Evolutionary conservation across 2,888 invertebrate genomes (phyloP), one percentile per base, ranked within the genome.

Genomic region (Ichneumoninae sp.): DNA sequence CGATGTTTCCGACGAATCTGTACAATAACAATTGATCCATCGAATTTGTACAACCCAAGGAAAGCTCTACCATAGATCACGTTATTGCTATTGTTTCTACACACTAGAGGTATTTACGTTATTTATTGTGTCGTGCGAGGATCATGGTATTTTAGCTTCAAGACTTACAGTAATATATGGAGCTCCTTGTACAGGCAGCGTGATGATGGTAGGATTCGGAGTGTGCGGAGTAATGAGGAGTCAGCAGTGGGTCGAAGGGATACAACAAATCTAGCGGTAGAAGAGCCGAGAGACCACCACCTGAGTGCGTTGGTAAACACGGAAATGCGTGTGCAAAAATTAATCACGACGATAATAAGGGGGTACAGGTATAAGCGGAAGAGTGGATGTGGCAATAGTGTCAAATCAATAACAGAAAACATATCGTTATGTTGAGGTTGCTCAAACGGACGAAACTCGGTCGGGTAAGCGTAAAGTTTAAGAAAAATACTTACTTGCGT

Each of bases 161-260:
- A 88, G 88, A 93, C 93, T 93, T 93, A 93, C 93, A 93, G 89
- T 92, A 91, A 89, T 93, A 93, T 87, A 93, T 90, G 88, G 92
- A 92, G 89, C 91, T 93, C 92, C 93, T 92, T 90, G 92, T 88
- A 90, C 91, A 93, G 92, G 92, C 89, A 90, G 93, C 91, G 90
- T 92, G 91, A 91, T 92, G 93, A 90, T 92, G 93, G 89, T 93
- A 92, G 92, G 93, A 92, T 92, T 93, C 93, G 88, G 93, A 93
- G 90, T 92, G 92, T 89, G 91, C 91, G 90, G 93, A 93, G 91
- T 91, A 93, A 89, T 93, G 92, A 86, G 93, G 91, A 90, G 92
- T 93, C 91, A 93, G 90, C 91, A 93, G 90, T 89, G 93, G 93
- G 91, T 93, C 93, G 84, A 93, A 93, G 79, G 93, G 93, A 89